Evolutionary conservation across 2,888 invertebrate genomes (phyloP).

Genomic region (Leucozona laternaria): DNA sequence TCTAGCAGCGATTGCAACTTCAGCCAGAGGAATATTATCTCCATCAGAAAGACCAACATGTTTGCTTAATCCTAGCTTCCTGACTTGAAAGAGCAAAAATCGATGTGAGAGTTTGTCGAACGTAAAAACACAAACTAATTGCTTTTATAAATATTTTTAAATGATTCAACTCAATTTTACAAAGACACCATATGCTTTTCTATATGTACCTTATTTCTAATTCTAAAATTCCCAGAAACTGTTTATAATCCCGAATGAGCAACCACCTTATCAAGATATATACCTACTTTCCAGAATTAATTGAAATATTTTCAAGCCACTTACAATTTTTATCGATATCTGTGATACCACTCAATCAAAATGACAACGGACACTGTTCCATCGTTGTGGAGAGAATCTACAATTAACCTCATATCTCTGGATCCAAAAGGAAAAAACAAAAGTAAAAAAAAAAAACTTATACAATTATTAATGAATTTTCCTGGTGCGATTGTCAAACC

Average conservation of each 20-base stretch:
- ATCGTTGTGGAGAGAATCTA: conserved; percentile 52
- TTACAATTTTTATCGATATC: conserved; percentile 52
- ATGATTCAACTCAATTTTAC: no score
- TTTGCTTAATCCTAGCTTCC: no score
- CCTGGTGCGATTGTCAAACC: conserved; percentile 67
- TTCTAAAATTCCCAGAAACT: background rate
- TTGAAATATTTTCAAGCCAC: conserved; percentile 69
- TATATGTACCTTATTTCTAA: no score
- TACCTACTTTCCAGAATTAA: conserved; percentile 44
- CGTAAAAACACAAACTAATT: no score
- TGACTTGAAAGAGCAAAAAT: no score
- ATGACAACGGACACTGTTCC: conserved; percentile 59
- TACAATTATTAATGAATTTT: conserved; percentile 73
- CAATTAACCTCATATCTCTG: conserved; percentile 55
- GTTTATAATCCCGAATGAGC: background rate
- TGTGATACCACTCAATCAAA: conserved; percentile 72
- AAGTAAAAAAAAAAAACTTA: conserved; percentile 17
- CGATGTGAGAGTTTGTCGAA: no score
- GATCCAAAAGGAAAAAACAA: conserved; percentile 1
- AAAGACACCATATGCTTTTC: no score
- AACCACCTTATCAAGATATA: background rate
- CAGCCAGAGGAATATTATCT: no score
- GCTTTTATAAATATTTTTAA: no score
- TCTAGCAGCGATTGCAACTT: no score
- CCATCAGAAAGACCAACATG: no score